These are phyloP conservation scores for Oceanodroma tethys DNA, from an alignment of 2,113 vertebrate genomes.

Conservation along the genomic window DNA sequence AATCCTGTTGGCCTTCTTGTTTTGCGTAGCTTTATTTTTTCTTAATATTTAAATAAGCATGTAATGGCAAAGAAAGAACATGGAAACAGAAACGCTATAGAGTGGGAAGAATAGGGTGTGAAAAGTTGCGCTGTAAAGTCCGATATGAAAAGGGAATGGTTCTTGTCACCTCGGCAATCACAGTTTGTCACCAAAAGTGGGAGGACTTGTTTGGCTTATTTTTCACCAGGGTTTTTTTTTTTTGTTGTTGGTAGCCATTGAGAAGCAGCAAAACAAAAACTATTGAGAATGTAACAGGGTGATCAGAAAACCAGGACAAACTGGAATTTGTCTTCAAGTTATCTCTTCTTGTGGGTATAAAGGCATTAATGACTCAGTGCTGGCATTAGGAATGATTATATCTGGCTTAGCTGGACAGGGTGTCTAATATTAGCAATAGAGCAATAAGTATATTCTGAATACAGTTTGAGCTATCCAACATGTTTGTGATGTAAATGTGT, in stretches of 20 bases:
- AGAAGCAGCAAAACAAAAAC: not conserved
- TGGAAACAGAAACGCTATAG: not conserved
- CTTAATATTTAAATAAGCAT: not conserved
- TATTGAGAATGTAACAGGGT: not conserved
- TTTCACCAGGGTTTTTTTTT: not conserved
- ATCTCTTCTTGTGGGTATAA: not conserved
- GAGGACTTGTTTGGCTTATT: not conserved
- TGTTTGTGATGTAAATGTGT: not conserved
- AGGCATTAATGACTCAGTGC: slow-evolving; percentile 13
- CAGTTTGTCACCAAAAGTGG: not conserved
- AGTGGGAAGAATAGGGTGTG: not conserved
- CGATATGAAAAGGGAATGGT: not conserved
- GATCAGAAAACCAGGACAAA: not conserved
- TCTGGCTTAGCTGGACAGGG: not conserved
- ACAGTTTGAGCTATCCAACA: not conserved
- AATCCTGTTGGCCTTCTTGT: not conserved
- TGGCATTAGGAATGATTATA: slow-evolving; percentile 12
- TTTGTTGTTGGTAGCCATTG: not conserved
- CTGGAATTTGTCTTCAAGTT: slow-evolving; percentile 24
- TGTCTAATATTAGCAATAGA: slow-evolving; percentile 2
- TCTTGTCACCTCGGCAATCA: not conserved
- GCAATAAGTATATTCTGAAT: not conserved
- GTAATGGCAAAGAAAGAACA: not conserved
- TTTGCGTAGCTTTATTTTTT: not conserved
- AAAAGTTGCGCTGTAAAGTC: not conserved